Base-by-base conservation (phyloP, 2,113 vertebrate genomes). In the Reinhardtius hippoglossoides region DNA sequence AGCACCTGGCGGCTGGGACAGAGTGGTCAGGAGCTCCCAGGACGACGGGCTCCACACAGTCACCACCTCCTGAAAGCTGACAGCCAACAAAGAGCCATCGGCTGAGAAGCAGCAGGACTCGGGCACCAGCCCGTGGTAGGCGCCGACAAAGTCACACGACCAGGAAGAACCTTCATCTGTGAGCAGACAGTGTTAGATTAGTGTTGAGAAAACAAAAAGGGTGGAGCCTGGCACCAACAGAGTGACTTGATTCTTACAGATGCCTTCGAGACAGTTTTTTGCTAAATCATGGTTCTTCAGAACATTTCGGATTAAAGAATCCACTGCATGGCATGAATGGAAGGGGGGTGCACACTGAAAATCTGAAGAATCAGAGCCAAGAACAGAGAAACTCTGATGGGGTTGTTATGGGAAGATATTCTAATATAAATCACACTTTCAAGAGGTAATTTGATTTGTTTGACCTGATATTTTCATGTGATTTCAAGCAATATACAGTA, bases 71-170 rank as follows among this genome's bases (percentile, higher is more conserved):
- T 96, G 93, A 75, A 99, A 99, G 91, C 95, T 90, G 56, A 98
- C 95, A 2, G 96, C 97, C 85, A 99, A 88, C 82, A 99, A 80
- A 67, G 98, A 99, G 14, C 96, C 96, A 6, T 99, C 98, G 68
- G 97, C 96, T 14, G 97, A 98, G 89, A 99, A 99, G 72, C 95
- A 95, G 90, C 98, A 97, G 91, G 95, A 89, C 0, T 91, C 92
- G 0, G 97, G 96, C 66, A 89, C 93, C 81, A 97, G 95, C 83
- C 92, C 88, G 88, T 96, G 98, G 74, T 99, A 99, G 85, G 94
- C 94, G 54, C 97, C 96, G 7, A 98, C 96, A 2, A 98, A 99
- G 74, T 98, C 97, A 93, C 98, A 99, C 31, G 91, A 95, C 98
- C 98, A 99, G 81, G 93, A 96, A 62, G 93, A 82, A n/a, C 87